Percentiles rank a stretch among this genome's conserved stretches.
phyloP scores from a whole-genome alignment of 2,797 vertebrate species.

The Octomys mimax region DNA sequence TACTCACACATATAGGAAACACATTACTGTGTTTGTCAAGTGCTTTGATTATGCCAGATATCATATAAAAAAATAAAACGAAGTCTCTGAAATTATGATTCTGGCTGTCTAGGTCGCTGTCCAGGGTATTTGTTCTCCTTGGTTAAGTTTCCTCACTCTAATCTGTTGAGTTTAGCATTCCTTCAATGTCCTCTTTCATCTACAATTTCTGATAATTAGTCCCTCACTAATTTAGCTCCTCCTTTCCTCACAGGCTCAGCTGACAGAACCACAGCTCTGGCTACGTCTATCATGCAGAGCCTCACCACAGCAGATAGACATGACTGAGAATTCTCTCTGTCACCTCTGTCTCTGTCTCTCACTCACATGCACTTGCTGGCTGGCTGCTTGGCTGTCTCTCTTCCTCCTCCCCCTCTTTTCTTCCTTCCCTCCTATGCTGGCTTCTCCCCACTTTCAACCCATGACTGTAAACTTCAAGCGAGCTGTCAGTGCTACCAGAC shows the following conservation, averaged over 20 bases:
- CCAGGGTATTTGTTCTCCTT: not conserved
- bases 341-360: not conserved
- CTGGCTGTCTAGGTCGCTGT: rapidly evolving
- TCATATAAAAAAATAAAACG: not conserved
- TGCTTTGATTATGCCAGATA: not conserved
- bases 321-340: not conserved
- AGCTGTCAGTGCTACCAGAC: not conserved
- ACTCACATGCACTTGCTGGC: not conserved
- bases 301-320: not conserved
- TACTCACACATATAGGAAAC: not conserved
- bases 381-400: not conserved
- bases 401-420: not conserved
- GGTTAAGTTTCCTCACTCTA: not conserved
- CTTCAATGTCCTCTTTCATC: not conserved
- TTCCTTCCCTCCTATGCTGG: not conserved
- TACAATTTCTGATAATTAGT: not conserved
- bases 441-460: not conserved
- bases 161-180: rapidly evolving
- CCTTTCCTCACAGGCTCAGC: not conserved
- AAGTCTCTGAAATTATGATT: not conserved
- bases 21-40: not conserved
- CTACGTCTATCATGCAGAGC: not conserved
- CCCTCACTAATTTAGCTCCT: not conserved
- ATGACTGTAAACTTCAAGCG: not conserved
- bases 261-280: not conserved